These are phyloP conservation scores for Gobiocypris rarus DNA, from an alignment of 2,113 vertebrate species.

Conservation along the genomic window DNA sequence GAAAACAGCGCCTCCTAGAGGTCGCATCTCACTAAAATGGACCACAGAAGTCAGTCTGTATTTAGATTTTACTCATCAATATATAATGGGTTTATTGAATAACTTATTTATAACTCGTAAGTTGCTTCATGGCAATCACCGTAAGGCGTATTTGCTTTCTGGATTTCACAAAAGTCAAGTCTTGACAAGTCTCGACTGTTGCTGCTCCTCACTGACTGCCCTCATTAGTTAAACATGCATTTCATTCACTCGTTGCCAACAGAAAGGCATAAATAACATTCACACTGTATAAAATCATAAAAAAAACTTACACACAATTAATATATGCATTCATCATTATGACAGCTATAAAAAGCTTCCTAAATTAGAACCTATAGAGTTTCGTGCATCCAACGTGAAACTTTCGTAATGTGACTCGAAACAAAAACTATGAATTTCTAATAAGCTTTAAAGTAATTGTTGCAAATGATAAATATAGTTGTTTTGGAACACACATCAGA, in stretches of 20 bases:
- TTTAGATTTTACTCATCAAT: conserved; percentile 8
- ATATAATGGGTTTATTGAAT: neutral
- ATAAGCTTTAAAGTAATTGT: neutral
- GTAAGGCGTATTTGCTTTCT: neutral
- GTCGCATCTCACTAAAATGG: neutral
- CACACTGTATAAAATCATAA: neutral
- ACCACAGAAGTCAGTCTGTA: neutral
- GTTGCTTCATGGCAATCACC: neutral
- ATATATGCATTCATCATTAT: neutral
- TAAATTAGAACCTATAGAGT: neutral
- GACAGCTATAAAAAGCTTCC: neutral
- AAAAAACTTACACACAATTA: neutral
- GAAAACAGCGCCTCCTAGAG: conserved; percentile 40
- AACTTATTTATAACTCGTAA: neutral
- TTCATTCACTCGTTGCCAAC: neutral
- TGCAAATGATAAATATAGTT: neutral
- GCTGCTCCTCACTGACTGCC: neutral
- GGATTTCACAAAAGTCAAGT: neutral
- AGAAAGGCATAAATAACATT: neutral
- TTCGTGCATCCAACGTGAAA: neutral
- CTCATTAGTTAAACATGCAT: neutral
- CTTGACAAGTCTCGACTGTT: neutral
- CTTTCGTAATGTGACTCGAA: neutral
- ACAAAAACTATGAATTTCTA: neutral
- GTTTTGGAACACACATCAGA: neutral